Evolutionary conservation across 2,888 invertebrate genomes (phyloP), one percentile per base, ranked within the genome.

Genomic region (Lottia gigantea): DNA sequence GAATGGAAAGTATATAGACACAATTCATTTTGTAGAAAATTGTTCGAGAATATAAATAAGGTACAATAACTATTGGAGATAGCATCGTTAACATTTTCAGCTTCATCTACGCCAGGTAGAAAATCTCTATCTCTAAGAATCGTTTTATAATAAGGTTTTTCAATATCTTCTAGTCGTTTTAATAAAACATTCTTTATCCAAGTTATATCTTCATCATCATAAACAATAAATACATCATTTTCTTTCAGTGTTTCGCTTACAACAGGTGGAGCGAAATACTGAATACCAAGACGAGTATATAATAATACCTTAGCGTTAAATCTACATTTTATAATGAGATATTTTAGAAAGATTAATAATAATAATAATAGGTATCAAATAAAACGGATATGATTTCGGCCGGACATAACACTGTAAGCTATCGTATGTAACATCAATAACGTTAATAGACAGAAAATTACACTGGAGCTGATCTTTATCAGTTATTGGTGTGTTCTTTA

Each of bases 1-100:
- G 94, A 94, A 89, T 95, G 95, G 87, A 95, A 94, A 85, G 95
- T 95, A 87, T 94, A 94, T 70, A 94, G 92, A 85, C 93, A 93
- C 95, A 95, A 96, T 88, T 96, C 95, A 68, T 94, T 95, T 89
- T 94, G 94, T 82, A 96, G 92, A 88, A 95, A 96, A 89, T 95
- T 94, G 87, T 94, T 94, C 76, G 95, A 95, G 67, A 96, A 91
- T 78, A 96, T 93, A 92, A 95, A 93, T 82, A 96, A 93, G 74
- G 95, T 95, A 76, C 95, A 91, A 74, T 94, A 92, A 74, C 94
- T 94, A 61, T 94, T 93, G 88, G 95, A 95, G 66, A 95, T 94
- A 68, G 95, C 95, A 86, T 94, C 94, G 83, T 94, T 93, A 85
- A 96, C 94, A 75, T 95, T 95, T 88, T 95, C 95, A 71, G 94